phyloP scores from a whole-genome alignment of 2,888 invertebrate species.

The Chalcosyrphus nemorum region DNA sequence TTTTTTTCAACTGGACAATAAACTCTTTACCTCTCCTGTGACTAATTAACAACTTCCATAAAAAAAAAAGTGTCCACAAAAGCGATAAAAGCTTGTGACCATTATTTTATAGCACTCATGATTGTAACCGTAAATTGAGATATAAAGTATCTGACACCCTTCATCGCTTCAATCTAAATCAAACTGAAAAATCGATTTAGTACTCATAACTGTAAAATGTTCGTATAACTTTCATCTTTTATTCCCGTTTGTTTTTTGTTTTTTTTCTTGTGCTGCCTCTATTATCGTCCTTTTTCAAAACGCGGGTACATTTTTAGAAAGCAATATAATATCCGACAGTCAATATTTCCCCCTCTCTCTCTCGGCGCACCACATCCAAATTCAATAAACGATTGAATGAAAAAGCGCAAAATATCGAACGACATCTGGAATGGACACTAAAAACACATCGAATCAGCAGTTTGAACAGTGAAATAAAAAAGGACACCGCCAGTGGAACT shows the following conservation, averaged over 20 bases:
- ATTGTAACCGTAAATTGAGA: neutral
- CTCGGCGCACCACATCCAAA: neutral
- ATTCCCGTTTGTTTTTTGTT: too few relatives aligned
- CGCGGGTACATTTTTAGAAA: constrained; percentile 22
- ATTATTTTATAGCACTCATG: neutral
- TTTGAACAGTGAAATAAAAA: constrained; percentile 18
- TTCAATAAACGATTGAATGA: constrained; percentile 47
- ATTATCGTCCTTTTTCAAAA: neutral
- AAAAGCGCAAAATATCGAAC: constrained; percentile 41
- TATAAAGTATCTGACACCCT: neutral
- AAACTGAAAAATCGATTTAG: constrained; percentile 38
- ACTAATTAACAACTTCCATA: neutral
- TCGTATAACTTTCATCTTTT: constrained; percentile 21
- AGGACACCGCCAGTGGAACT: neutral
- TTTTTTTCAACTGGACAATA: too few relatives aligned
- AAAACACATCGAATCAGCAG: constrained; percentile 52
- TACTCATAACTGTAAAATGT: constrained; percentile 33
- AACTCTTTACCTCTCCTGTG: neutral
- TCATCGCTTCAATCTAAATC: constrained; percentile 18
- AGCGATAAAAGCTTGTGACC: neutral
- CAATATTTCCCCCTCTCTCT: neutral
- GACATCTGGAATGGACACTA: constrained; percentile 56
- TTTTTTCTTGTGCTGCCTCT: too few relatives aligned
- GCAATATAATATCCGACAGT: constrained; percentile 30
- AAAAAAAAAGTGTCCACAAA: neutral